A percentile compares a stretch with the other conserved stretches of the same genome.
Conservation (phyloP, 2,797 vertebrate genomes). For the Bufotes viridis region DNA sequence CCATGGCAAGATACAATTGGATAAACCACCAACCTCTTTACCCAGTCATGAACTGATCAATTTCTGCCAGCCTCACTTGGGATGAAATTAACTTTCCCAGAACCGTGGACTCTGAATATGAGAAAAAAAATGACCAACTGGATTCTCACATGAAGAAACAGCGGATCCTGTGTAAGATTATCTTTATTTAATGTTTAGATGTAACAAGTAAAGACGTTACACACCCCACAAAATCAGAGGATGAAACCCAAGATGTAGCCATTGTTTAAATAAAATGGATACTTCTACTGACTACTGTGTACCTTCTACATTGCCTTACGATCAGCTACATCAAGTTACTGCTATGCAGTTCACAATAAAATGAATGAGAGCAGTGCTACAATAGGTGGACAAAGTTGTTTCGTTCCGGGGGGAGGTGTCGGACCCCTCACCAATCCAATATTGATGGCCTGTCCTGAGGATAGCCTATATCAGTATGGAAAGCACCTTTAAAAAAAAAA, state of each 20-base stretch:
- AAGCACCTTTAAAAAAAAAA: too few relatives aligned
- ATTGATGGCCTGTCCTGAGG: too few relatives aligned
- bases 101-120: background rate
- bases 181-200: background rate
- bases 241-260: background rate
- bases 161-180: background rate
- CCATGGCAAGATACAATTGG: conserved; percentile 72
- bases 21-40: background rate
- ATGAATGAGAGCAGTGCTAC: too few relatives aligned
- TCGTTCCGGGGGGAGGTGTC: too few relatives aligned
- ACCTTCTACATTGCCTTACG: background rate
- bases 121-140: background rate
- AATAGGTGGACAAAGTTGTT: too few relatives aligned
- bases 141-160: background rate
- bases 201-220: background rate
- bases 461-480: too few relatives aligned
- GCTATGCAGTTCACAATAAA: too few relatives aligned
- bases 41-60: background rate
- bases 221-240: background rate
- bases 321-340: background rate
- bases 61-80: background rate
- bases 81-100: background rate
- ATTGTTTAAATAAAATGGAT: background rate
- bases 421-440: too few relatives aligned
- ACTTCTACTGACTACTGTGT: background rate